Base-by-base conservation (phyloP, 2,797 vertebrate genomes). In the Scolopax rusticola region DNA sequence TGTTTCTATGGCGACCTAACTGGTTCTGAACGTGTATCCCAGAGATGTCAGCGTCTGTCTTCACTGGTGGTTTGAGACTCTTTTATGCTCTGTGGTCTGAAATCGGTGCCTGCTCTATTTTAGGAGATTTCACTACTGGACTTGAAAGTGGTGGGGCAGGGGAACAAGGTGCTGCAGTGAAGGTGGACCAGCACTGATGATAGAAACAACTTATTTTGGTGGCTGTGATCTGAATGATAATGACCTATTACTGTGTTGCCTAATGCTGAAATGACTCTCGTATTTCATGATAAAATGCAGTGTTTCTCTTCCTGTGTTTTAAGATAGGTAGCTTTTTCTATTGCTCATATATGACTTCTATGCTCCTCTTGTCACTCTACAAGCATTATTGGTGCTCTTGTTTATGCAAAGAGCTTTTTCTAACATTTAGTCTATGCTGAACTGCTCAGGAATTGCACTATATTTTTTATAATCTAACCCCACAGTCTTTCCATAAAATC, bases 401-500 rank as follows among this genome's bases (percentile, higher is more conserved):
- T 93, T 96, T 90, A 70, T 0, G 2, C 38, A 78, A 79, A 93
- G 77, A 77, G 33, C 70, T 21, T 87, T 91, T 97, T 94, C 64
- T 76, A 96, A 65, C 23, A 69, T 95, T 85, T 50, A 59, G 27
- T 92, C 61, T 78, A 69, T 40, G 91, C 12, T 7, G 63, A 93
- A 95, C 85, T 12, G 11, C 54, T 86, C 30, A 57, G 51, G 77
- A 67, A 32, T n/a, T 63, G 27, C 36, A n/a, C 80, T 90, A 6
- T 63, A 65, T 56, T 93, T 95, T 96, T 94, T 90, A 87, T 95
- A 70, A 21, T 90, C 47, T 75, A 82, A 36, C 76, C 83, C 90
- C 89, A 53, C 92, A 95, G 45, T 74, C 76, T 86, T 61, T 32
- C 89, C 51, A 84, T 94, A 97, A 97, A 96, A 94, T 93, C 83